phyloP scores from a whole-genome alignment of 2,113 vertebrate genomes.

The Rhombomys opimus region DNA sequence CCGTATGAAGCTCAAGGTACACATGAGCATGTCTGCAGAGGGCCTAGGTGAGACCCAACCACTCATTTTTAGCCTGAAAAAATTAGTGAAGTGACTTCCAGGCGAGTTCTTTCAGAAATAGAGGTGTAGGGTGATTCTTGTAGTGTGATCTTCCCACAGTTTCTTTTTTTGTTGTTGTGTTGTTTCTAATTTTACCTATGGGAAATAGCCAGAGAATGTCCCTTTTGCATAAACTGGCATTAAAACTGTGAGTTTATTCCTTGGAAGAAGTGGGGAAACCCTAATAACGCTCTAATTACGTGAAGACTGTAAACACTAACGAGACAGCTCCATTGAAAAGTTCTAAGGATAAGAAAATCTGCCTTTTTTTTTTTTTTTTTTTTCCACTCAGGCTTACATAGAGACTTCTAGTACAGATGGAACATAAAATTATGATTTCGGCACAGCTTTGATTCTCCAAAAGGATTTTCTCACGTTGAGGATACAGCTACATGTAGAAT shows the following conservation, averaged over 20 bases:
- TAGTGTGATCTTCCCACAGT: not conserved
- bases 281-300: not conserved
- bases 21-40: too few species aligned
- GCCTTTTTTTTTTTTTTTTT: too few species aligned
- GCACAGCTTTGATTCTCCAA: not conserved
- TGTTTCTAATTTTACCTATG: not conserved
- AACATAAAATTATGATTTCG: not conserved
- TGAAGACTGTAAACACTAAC: not conserved
- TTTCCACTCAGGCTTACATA: not conserved
- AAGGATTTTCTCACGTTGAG: not conserved
- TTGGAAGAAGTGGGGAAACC: not conserved
- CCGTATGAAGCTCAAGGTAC: too few species aligned
- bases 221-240: not conserved
- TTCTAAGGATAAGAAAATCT: not conserved
- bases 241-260: not conserved
- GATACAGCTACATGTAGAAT: not conserved
- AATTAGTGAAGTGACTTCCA: not conserved
- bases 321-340: not conserved
- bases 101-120: constrained; percentile 3
- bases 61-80: not conserved
- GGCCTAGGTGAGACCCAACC: not conserved
- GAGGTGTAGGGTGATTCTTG: constrained; percentile 1
- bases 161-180: too few species aligned
- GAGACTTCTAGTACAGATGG: not conserved
- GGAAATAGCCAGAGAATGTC: not conserved